A percentile compares a stretch with the other conserved stretches of the same genome.
Evolutionary conservation across 2,113 vertebrate genomes (phyloP).

Genomic region (Silurus asotus): DNA sequence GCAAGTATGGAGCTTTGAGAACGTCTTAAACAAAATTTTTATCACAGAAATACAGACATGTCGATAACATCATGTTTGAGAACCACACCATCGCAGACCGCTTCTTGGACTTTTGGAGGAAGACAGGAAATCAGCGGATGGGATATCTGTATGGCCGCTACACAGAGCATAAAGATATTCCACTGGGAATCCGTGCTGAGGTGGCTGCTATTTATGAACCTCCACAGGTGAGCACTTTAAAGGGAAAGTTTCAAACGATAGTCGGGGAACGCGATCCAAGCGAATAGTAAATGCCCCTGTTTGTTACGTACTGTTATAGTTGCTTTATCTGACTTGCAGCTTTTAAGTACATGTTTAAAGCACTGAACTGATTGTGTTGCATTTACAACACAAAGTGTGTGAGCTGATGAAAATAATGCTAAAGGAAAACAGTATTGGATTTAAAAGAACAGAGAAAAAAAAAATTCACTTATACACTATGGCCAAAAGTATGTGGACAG

Average conservation of each 20-base stretch:
- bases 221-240: constrained; percentile 79
- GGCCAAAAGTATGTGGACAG: not conserved
- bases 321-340: not conserved
- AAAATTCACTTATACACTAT: not conserved
- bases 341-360: not conserved
- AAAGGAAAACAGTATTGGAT: not conserved
- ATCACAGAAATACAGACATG: constrained; percentile 94
- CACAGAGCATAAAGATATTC: constrained; percentile 97
- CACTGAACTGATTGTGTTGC: not conserved
- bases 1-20: not conserved
- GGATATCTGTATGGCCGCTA: constrained; percentile 93
- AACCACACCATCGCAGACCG: constrained; percentile 98
- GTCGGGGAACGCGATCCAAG: not conserved
- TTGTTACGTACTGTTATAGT: not conserved
- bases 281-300: not conserved
- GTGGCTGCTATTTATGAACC: constrained; percentile 97
- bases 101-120: constrained; percentile 98
- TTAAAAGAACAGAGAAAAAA: too few relatives aligned
- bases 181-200: constrained; percentile 91
- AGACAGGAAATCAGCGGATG: constrained; percentile 93
- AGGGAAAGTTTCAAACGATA: not conserved
- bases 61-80: constrained; percentile 99
- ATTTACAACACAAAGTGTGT: not conserved
- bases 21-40: not conserved
- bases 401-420: not conserved